Evolutionary conservation across 2,888 invertebrate genomes (phyloP).

Genomic region (Panopea generosa): DNA sequence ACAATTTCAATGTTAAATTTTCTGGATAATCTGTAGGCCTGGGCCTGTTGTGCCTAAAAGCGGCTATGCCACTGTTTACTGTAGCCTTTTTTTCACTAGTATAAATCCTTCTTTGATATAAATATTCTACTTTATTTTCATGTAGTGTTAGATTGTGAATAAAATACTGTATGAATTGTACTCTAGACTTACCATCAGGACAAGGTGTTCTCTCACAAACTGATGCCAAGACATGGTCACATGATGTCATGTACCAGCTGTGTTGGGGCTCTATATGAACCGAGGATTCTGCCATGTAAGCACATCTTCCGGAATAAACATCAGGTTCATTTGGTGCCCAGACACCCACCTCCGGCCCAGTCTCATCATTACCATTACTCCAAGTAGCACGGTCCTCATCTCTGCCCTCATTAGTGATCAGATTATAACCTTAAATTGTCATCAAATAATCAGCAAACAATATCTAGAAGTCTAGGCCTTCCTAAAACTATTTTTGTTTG

Average conservation of each 20-base stretch:
- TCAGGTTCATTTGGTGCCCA: constrained; percentile 70
- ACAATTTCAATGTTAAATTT: no score
- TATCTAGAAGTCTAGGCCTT: no score
- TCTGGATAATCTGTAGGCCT: no score
- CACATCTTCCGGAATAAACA: constrained; percentile 59
- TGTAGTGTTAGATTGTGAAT: no score
- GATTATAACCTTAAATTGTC: constrained; percentile 56
- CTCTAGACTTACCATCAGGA: constrained; percentile 67
- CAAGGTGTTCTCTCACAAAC: constrained; percentile 71
- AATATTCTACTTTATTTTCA: no score
- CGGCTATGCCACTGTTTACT: no score
- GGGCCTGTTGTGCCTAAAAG: no score
- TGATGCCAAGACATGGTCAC: constrained; percentile 60
- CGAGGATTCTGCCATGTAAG: constrained; percentile 41
- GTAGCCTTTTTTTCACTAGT: no score
- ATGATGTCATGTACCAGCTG: constrained; percentile 67
- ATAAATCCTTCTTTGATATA: no score
- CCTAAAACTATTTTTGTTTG: no score
- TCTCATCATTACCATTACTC: constrained; percentile 61
- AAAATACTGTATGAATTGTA: no score
- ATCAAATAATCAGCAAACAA: not conserved
- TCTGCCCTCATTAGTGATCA: constrained; percentile 19
- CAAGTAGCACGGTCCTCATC: constrained; percentile 54
- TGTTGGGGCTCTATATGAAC: constrained; percentile 14
- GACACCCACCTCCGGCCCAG: constrained; percentile 69